These are phyloP conservation scores for Oceanodroma tethys DNA, from an alignment of 2,113 vertebrate species.

Conservation along the genomic window DNA sequence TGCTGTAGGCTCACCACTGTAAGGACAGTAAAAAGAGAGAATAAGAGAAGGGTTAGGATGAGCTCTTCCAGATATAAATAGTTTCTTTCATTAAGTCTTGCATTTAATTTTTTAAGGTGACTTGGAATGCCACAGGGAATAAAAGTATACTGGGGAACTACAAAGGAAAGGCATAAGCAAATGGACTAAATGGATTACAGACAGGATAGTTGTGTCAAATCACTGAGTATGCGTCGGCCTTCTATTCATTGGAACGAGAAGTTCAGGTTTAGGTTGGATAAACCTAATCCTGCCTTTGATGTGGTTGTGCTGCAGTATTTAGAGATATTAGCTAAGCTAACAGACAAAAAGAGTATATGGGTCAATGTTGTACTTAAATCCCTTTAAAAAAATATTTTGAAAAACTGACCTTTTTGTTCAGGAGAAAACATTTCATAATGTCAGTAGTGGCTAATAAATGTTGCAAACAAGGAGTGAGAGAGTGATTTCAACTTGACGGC, in stretches of 20 bases:
- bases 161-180: not conserved
- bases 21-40: not conserved
- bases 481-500: not conserved
- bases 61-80: not conserved
- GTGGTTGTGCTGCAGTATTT: not conserved
- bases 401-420: not conserved
- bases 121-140: not conserved
- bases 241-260: not conserved
- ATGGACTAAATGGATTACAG: not conserved
- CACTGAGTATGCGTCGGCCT: not conserved
- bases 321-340: not conserved
- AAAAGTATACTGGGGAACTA: not conserved
- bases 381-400: not conserved
- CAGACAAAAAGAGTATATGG: not conserved
- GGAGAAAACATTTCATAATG: not conserved
- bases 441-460: not conserved
- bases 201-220: not conserved
- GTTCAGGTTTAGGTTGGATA: constrained; percentile 28
- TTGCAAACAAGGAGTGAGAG: not conserved
- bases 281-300: constrained; percentile 42
- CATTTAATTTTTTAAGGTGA: not conserved
- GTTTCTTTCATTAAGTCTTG: not conserved
- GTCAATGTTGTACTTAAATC: not conserved
- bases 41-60: not conserved
- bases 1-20: not conserved